Percentiles rank a stretch among this genome's conserved stretches.
Conservation (phyloP, 1,140 invertebrate genomes). For the Seison nebaliae region DNA sequence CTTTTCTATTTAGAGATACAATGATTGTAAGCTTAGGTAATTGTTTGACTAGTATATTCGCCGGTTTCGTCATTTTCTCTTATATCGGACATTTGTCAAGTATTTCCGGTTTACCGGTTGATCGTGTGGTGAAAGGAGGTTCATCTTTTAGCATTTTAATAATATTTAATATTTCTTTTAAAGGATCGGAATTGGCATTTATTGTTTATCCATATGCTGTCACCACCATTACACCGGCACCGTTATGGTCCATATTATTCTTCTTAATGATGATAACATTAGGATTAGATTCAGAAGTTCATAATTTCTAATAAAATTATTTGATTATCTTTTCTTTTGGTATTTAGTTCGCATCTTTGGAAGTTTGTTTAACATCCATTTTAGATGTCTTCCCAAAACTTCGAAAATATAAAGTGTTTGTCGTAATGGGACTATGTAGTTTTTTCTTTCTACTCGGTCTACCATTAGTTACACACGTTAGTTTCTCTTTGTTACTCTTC, state of each 20-base stretch:
- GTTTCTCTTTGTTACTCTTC: background rate
- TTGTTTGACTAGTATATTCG: slow-evolving; percentile 81
- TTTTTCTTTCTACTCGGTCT: slow-evolving; percentile 38
- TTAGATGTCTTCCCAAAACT: slow-evolving; percentile 38
- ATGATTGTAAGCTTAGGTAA: slow-evolving; percentile 75
- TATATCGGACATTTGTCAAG: slow-evolving; percentile 46
- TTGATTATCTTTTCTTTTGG: background rate
- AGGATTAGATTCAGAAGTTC: slow-evolving; percentile 15
- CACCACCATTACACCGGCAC: slow-evolving; percentile 12
- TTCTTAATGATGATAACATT: slow-evolving; percentile 15
- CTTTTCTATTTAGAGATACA: slow-evolving; percentile 38
- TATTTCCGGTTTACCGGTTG: slow-evolving; percentile 19
- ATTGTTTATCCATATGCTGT: slow-evolving; percentile 14
- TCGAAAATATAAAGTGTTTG: slow-evolving; percentile 28
- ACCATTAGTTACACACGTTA: slow-evolving; percentile 34
- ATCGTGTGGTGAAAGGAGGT: slow-evolving; percentile 22
- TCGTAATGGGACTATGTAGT: slow-evolving; percentile 34
- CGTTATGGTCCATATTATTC: slow-evolving; percentile 14
- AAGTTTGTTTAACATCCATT: slow-evolving; percentile 42
- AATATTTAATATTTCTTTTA: slow-evolving; percentile 3
- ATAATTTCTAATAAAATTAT: background rate
- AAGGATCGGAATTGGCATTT: slow-evolving; percentile 14
- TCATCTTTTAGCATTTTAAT: slow-evolving; percentile 7
- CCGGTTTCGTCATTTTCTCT: slow-evolving; percentile 84
- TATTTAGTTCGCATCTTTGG: slow-evolving; percentile 41